Evolutionary conservation across 2,888 invertebrate species (phyloP), one percentile per base, ranked within the genome.

Genomic region (Phyllotreta striolata): DNA sequence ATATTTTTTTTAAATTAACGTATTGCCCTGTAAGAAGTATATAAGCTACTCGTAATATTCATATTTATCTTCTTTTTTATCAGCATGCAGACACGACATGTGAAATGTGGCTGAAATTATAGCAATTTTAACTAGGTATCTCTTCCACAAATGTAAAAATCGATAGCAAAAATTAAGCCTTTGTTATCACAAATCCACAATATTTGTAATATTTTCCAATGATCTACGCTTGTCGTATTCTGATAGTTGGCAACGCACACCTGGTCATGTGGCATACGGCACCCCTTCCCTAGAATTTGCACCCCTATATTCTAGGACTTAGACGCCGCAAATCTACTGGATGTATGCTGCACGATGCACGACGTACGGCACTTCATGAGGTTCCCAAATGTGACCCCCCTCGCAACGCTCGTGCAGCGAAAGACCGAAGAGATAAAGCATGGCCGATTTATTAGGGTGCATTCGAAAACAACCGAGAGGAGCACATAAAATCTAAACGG

Each of bases 301-400:
- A 72, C 74, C 74, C 73, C 71, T 74, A 64, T 71, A 70, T 72
- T 74, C 72, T 71, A 62, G 58, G 57, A 64, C 68, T 67, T 70
- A 61, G 65, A 44, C 9, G 44, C 10, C 60, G 52, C 39, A 39
- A 14, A 52, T 52, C 52, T 52, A 8, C 38, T 52, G 12, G 52
- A 39, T 52, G 39, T 52, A 52, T 24, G 24, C 24, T 24, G 24
- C 24, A 24, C 24, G 24, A 24, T 24, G 24, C 24, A 24, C 24
- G 24, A 24, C 4, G 24, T 4, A 24, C 24, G 24, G 24, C 38
- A 52, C 39, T 52, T 12, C 38, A 52, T 13, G 52, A 12, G 37
- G 13, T 52, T 52, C 39, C 52, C 39, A 52, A 13, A 52, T 52
- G 51, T 37, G 13, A 52, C 52, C 52, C 52, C 41, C 13, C 38